Percentiles rank a stretch among this genome's conserved stretches.
Conservation (phyloP, 2,888 invertebrate genomes). For the Rosalia funebris region DNA sequence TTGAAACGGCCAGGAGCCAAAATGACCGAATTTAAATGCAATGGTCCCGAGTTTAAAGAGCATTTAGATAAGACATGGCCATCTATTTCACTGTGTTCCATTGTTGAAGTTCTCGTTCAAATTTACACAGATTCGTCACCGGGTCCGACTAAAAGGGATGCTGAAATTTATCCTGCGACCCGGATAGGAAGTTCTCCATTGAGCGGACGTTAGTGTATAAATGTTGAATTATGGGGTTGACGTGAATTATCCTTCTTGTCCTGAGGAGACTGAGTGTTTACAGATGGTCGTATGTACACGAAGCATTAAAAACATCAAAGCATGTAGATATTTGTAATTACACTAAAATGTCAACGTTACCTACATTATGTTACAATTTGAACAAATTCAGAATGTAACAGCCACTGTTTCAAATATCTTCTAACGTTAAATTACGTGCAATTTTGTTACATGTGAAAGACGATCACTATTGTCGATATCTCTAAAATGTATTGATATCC, state of each 20-base stretch:
- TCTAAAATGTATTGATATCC: too few relatives aligned
- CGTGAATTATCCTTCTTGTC: not conserved
- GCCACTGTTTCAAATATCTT: too few relatives aligned
- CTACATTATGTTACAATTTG: too few relatives aligned
- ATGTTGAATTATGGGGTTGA: not conserved
- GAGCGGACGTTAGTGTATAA: not conserved
- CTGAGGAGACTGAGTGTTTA: too few relatives aligned
- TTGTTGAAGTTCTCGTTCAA: conserved; percentile 50
- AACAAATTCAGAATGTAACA: too few relatives aligned
- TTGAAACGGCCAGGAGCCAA: conserved; percentile 34
- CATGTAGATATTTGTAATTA: too few relatives aligned
- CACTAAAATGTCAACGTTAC: too few relatives aligned
- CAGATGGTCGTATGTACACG: too few relatives aligned
- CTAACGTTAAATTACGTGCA: too few relatives aligned
- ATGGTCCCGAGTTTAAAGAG: conserved; percentile 62
- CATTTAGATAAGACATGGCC: conserved; percentile 65
- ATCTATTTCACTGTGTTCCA: conserved; percentile 58
- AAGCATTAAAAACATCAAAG: too few relatives aligned
- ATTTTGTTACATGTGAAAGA: too few relatives aligned
- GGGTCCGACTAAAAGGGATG: conserved; percentile 6
- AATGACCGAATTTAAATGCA: conserved; percentile 64
- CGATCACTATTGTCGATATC: too few relatives aligned
- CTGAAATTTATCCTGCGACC: conserved; percentile 4
- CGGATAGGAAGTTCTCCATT: not conserved
- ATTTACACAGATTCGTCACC: conserved; percentile 45